Percentiles rank a stretch among this genome's conserved stretches.
Conservation (phyloP, 2,797 vertebrate species). For the Melanotaenia maccullochi region DNA sequence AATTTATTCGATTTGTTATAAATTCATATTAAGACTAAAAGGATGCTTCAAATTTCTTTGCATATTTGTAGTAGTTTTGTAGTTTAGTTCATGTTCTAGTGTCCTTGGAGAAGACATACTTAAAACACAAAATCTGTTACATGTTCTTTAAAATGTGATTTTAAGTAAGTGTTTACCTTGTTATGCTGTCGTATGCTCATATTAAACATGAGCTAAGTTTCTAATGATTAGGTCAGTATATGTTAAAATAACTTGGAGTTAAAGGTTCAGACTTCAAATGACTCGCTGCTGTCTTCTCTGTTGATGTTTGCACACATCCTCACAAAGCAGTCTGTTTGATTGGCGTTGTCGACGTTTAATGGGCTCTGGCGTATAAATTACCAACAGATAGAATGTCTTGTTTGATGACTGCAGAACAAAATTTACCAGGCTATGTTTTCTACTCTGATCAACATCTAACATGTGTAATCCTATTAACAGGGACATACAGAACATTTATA, state of each 20-base stretch:
- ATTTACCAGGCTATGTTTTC: background rate
- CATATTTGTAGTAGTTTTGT: background rate
- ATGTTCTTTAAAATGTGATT: no score
- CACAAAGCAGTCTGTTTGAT: conserved; percentile 1
- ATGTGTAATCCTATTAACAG: background rate
- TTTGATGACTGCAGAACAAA: background rate
- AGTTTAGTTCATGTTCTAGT: no score
- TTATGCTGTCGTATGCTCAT: background rate
- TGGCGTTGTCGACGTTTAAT: background rate
- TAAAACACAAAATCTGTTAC: background rate
- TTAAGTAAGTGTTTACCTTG: background rate
- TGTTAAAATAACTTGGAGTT: background rate
- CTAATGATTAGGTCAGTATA: background rate
- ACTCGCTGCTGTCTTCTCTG: background rate
- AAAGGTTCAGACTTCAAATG: background rate
- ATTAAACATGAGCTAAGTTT: background rate
- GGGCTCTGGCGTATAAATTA: background rate
- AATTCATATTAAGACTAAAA: background rate
- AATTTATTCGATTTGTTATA: no score
- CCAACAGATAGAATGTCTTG: background rate
- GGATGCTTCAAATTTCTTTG: background rate
- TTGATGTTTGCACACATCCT: background rate
- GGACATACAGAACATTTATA: background rate
- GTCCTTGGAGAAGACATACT: background rate
- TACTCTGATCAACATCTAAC: background rate